phyloP scores from a whole-genome alignment of 2,113 vertebrate genomes.

The Zosterops borbonicus region DNA sequence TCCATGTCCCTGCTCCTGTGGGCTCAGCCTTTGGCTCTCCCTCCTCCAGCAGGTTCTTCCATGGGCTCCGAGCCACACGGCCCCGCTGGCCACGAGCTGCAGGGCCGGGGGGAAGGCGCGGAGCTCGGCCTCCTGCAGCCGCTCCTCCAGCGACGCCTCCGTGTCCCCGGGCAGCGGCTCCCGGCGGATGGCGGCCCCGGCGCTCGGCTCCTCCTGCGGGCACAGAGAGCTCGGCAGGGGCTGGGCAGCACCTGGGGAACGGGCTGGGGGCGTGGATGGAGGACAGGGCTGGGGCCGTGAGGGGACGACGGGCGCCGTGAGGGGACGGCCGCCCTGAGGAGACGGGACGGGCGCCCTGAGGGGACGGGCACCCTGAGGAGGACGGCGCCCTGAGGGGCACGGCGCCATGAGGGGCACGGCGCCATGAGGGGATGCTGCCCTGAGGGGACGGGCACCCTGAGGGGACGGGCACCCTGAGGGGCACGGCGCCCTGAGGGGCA shows the following conservation, averaged over 20 bases:
- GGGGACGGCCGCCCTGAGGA: too few relatives aligned
- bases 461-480: too few relatives aligned
- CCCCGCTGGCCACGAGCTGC: conserved; percentile 83
- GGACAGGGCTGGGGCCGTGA: too few relatives aligned
- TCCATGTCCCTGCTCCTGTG: neutral
- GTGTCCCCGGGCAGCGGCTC: conserved; percentile 82
- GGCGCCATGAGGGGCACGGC: too few relatives aligned
- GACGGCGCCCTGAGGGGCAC: too few relatives aligned
- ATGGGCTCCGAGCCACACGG: conserved; percentile 69
- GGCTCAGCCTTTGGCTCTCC: neutral
- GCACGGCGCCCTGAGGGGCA: too few relatives aligned
- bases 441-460: too few relatives aligned
- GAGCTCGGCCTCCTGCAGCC: conserved; percentile 81
- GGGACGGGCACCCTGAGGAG: too few relatives aligned
- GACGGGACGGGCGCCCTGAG: too few relatives aligned
- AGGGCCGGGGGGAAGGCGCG: conserved; percentile 81
- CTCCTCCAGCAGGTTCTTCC: conserved; percentile 72
- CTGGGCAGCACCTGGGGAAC: neutral
- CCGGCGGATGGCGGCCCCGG: conserved; percentile 81
- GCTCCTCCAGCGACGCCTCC: conserved; percentile 70
- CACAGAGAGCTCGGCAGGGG: neutral
- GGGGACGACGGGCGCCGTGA: too few relatives aligned
- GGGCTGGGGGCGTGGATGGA: too few relatives aligned
- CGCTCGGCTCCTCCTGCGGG: conserved; percentile 79
- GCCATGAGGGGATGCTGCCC: too few relatives aligned